phyloP scores from a whole-genome alignment of 2,888 invertebrate genomes.

The Hirtodrosophila histrioides region DNA sequence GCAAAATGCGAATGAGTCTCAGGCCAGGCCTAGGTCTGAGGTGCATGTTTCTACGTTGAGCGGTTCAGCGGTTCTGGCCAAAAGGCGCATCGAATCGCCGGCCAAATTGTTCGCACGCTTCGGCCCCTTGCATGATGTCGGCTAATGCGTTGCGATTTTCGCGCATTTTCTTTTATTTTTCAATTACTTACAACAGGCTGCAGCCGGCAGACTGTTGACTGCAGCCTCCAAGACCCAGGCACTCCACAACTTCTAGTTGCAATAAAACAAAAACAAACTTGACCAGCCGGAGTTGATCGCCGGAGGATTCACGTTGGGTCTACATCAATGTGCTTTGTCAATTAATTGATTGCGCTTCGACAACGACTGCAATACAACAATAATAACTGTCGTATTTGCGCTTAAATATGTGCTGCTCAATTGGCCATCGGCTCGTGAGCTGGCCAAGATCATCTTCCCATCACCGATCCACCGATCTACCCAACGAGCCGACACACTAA shows the following conservation, averaged over 20 bases:
- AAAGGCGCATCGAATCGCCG: conserved; percentile 67
- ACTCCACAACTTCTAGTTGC: conserved; percentile 4
- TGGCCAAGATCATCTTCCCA: conserved; percentile 50
- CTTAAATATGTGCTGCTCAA: conserved; percentile 74
- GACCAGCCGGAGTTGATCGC: conserved; percentile 30
- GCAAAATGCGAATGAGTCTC: conserved; percentile 30
- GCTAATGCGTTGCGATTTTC: conserved; percentile 72
- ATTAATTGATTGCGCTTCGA: conserved; percentile 73
- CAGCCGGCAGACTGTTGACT: not conserved
- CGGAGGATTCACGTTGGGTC: conserved; percentile 21
- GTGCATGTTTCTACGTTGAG: too few relatives aligned
- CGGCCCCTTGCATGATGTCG: conserved; percentile 41
- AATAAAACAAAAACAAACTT: conserved; percentile 40
- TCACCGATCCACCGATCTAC: conserved; percentile 2
- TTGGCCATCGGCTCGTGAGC: conserved; percentile 45
- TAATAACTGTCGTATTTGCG: conserved; percentile 76
- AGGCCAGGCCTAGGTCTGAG: conserved; percentile 4
- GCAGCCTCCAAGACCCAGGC: not conserved
- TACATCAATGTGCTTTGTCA: conserved; percentile 54
- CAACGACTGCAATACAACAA: conserved; percentile 49
- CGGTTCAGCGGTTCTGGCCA: conserved; percentile 31
- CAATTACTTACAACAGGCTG: conserved; percentile 43
- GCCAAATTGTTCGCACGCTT: conserved; percentile 78
- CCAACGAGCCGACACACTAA: not conserved
- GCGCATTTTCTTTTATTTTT: conserved; percentile 65